Evolutionary conservation across 2,797 vertebrate genomes (phyloP).

Genomic region (Eulemur coronatus): DNA sequence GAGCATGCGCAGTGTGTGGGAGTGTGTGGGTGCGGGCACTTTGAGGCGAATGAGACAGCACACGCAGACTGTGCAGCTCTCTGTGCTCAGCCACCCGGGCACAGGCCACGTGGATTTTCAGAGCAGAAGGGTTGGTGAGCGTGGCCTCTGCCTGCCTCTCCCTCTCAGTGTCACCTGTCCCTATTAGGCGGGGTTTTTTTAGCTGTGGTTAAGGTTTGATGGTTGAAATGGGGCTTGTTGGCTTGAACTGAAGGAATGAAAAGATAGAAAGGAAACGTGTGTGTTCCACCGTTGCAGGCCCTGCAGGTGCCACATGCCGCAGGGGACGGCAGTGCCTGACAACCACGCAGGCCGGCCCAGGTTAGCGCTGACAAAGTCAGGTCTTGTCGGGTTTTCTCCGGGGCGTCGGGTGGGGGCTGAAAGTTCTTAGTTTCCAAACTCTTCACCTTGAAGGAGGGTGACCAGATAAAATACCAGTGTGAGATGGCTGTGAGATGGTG

Average conservation of each 20-base stretch:
- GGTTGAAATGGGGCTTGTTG: not conserved
- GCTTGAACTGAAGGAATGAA: not conserved
- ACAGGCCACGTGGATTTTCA: not conserved
- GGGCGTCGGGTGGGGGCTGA: not conserved
- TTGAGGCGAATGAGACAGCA: not conserved
- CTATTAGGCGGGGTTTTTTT: not conserved
- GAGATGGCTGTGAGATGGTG: too few species aligned
- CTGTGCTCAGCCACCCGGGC: too few species aligned
- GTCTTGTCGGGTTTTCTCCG: not conserved
- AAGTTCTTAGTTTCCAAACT: not conserved
- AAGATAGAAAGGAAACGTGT: accelerated
- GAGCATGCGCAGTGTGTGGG: not conserved
- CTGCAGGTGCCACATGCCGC: accelerated
- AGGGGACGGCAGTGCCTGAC: accelerated
- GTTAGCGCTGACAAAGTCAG: not conserved
- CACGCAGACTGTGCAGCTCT: not conserved
- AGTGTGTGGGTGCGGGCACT: not conserved
- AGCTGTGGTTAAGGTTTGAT: not conserved
- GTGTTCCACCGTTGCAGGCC: not conserved
- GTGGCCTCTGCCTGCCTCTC: not conserved
- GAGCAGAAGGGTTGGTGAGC: not conserved
- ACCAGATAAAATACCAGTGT: not conserved
- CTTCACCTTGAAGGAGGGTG: not conserved
- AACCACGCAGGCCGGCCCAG: accelerated
- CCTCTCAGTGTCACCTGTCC: not conserved